Base-by-base conservation (phyloP, 2,113 vertebrate genomes). In the Chaetops frenatus region DNA sequence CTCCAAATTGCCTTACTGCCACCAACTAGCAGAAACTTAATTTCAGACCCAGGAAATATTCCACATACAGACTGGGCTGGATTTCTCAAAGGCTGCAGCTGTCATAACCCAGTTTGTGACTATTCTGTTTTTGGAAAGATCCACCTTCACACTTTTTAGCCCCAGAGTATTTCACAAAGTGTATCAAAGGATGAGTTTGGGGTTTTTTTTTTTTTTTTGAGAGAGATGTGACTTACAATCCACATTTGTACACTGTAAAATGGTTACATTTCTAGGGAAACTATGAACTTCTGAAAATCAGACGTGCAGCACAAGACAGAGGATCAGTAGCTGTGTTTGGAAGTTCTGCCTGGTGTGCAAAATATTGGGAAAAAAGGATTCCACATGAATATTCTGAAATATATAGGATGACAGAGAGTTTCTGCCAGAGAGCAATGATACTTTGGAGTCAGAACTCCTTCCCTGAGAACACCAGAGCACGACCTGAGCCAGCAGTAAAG, bases 231-330 rank as follows among this genome's bases (percentile, higher is more conserved):
- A 80, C 31, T 33, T 16, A 8, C 44, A 47, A 8, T 31, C 56
- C 38, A 36, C 38, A 65, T 38, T 29, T 36, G 40, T 33, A 16
- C 36, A 4, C 25, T 36, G 29, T 15, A 24, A 79, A 86, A 33
- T 17, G 2, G 8, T 31, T 36, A 19, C 13, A 10, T 47, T 84
- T 84, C 23, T 17, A 90, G 54, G 40, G 17, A 56, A 78, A 66
- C 7, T 1, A 7, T 6, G 33, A 88, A 29, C 23, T 47, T 36
- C n/a, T 69, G 50, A 61, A 72, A 51, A 81, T 20, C 48, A 79
- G 36, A 21, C 0, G 0, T 5, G 31, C 31, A n/a, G 11, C 31
- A 25, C 3, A 5, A 70, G 74, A 4, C 51, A 10, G 51, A 11
- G 12, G 23, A 66, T 14, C 19, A 62, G 15, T 10, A 36, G 29